A percentile compares a stretch with the other conserved stretches of the same genome.
phyloP scores from a whole-genome alignment of 2,113 vertebrate species.

The Pluvianellus socialis region DNA sequence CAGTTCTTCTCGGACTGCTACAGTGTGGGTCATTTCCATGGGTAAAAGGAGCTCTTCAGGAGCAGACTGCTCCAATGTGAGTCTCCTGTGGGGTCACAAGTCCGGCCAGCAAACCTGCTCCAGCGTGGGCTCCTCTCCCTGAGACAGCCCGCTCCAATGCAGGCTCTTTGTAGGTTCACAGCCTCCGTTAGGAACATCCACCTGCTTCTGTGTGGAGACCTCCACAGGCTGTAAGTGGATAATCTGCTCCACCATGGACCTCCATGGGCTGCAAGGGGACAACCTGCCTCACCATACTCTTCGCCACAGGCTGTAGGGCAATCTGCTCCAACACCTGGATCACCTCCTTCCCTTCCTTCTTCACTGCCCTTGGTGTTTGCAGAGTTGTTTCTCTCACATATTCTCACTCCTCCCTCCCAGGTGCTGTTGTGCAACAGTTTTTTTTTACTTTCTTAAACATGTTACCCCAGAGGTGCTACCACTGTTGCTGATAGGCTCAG shows the following conservation, averaged over 20 bases:
- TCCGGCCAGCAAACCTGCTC: neutral
- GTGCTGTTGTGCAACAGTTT: neutral
- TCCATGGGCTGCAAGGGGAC: neutral
- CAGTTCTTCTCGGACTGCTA: neutral
- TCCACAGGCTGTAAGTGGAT: neutral
- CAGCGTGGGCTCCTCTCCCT: accelerated
- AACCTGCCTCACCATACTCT: neutral
- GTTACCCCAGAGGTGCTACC: neutral
- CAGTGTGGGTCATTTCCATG: accelerated
- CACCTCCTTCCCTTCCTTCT: neutral
- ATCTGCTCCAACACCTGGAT: accelerated
- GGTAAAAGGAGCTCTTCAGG: neutral
- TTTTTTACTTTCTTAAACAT: neutral
- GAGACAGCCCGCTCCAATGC: accelerated
- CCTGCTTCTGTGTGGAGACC: accelerated
- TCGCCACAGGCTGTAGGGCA: accelerated
- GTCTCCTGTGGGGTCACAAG: accelerated
- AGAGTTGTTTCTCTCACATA: neutral
- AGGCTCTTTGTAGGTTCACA: accelerated
- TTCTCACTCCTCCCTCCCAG: neutral
- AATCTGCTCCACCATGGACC: neutral
- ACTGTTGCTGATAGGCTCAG: accelerated
- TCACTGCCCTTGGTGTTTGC: neutral
- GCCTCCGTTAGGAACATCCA: accelerated
- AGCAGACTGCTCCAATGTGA: accelerated